Conservation (phyloP, 2,888 invertebrate species). For the Alcis repandata region DNA sequence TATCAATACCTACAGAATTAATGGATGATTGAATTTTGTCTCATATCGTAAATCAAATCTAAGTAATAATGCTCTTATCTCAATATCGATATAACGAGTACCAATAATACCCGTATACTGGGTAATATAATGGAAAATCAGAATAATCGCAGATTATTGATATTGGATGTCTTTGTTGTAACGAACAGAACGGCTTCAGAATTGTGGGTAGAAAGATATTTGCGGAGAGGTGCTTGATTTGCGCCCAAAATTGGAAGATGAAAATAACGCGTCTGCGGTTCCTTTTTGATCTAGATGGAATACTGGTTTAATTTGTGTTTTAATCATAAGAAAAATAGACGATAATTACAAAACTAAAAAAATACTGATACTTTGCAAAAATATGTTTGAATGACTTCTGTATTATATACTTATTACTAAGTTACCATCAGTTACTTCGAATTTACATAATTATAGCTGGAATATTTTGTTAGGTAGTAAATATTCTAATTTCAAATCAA, state of each 20-base stretch:
- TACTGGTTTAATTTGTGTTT: too few species aligned
- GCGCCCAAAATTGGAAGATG: background rate
- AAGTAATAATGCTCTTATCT: conserved; percentile 32
- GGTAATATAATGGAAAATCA: conserved; percentile 40
- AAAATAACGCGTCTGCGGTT: background rate
- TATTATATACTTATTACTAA: too few species aligned
- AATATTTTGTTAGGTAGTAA: too few species aligned
- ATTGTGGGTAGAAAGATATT: conserved; percentile 5
- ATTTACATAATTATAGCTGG: too few species aligned
- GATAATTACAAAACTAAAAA: too few species aligned
- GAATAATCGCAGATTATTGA: conserved; percentile 43
- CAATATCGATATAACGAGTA: conserved; percentile 37
- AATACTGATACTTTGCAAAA: too few species aligned
- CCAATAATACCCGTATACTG: conserved; percentile 38
- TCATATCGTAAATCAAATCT: conserved; percentile 38
- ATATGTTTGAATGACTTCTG: too few species aligned
- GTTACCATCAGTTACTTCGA: too few species aligned
- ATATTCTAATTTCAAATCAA: too few species aligned
- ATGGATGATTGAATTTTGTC: conserved; percentile 19
- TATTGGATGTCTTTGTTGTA: conserved; percentile 34
- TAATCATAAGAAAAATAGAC: too few species aligned
- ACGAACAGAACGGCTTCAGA: conserved; percentile 27
- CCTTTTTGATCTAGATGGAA: background rate
- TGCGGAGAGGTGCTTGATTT: conserved; percentile 9
- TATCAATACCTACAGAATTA: conserved; percentile 17